These are phyloP conservation scores for Osmerus mordax DNA, from an alignment of 2,113 vertebrate species.

Conservation along the genomic window DNA sequence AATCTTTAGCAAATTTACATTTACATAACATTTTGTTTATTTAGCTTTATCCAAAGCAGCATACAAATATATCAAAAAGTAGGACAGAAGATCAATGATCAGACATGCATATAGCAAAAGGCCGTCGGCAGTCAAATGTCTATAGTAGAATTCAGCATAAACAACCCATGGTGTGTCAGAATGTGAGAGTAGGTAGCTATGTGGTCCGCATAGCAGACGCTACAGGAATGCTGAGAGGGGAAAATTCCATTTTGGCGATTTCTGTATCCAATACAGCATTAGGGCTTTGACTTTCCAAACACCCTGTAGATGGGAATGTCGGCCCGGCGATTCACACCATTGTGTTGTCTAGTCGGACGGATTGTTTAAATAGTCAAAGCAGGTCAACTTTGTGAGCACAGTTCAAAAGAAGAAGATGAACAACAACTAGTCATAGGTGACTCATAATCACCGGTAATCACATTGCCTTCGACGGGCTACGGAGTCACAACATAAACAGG, in stretches of 20 bases:
- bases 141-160: conserved; percentile 37
- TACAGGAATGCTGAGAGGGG: conserved; percentile 47
- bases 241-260: conserved; percentile 60
- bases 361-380: conserved; percentile 8
- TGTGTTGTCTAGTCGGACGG: conserved; percentile 26
- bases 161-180: conserved; percentile 39
- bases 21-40: too few species aligned
- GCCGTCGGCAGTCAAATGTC: too few species aligned
- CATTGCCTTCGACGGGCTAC: background rate
- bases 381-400: background rate
- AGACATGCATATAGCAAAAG: too few species aligned
- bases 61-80: too few species aligned
- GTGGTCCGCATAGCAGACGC: conserved; percentile 32
- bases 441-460: background rate
- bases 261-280: conserved; percentile 52
- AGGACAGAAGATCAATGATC: too few species aligned
- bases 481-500: background rate
- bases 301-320: conserved; percentile 35
- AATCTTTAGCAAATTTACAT: too few species aligned
- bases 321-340: conserved; percentile 33
- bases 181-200: conserved; percentile 39
- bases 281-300: conserved; percentile 50
- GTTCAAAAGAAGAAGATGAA: background rate
- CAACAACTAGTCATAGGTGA: background rate
- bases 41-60: too few species aligned